Evolutionary conservation across 2,113 vertebrate genomes (phyloP).

Genomic region (Chlamydotis undulata): DNA sequence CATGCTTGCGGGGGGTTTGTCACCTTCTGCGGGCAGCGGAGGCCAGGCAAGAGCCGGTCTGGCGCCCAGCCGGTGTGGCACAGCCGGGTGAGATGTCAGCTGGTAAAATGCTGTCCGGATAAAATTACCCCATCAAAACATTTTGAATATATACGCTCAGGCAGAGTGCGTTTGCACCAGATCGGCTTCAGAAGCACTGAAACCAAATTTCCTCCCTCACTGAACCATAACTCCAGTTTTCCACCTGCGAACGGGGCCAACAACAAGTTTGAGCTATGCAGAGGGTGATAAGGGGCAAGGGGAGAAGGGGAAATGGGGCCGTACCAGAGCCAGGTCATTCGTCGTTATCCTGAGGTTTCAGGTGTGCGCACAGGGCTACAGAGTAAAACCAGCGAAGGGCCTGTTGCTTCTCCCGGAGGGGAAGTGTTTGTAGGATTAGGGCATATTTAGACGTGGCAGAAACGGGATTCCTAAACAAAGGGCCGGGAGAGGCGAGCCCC

Average conservation of each 20-base stretch:
- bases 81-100: neutral
- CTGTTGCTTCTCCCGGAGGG: constrained; percentile 38
- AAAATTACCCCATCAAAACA: neutral
- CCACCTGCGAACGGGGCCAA: neutral
- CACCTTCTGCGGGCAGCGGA: neutral
- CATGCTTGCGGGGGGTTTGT: rapidly evolving
- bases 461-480: constrained; percentile 54
- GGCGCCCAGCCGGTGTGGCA: neutral
- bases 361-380: neutral
- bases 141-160: rapidly evolving
- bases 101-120: neutral
- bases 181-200: neutral
- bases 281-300: neutral
- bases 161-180: neutral
- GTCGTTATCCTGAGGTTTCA: neutral
- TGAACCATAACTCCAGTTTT: neutral
- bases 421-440: constrained; percentile 35
- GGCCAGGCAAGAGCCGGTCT: neutral
- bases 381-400: neutral
- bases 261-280: neutral
- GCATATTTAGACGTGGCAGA: constrained; percentile 46
- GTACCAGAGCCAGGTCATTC: neutral
- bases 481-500: neutral
- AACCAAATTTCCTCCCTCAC: neutral
- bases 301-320: neutral